A percentile compares a stretch with the other conserved stretches of the same genome.
phyloP scores from a whole-genome alignment of 2,888 invertebrate species.

The Harpalus rubripes region DNA sequence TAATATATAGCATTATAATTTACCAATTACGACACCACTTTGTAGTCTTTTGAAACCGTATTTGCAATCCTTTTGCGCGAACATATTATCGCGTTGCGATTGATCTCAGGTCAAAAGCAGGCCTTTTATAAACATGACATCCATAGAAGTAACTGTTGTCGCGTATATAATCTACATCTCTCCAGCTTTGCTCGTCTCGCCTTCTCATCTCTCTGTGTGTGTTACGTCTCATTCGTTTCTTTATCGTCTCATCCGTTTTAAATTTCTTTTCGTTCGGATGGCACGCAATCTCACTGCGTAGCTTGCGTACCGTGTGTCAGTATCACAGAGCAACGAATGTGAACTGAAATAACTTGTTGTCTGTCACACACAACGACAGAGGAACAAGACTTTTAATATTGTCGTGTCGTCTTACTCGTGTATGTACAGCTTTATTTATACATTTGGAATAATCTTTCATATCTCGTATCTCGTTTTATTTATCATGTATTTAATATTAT shows the following conservation, averaged over 20 bases:
- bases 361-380: background rate
- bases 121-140: conserved; percentile 41
- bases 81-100: background rate
- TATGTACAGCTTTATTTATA: too few relatives aligned
- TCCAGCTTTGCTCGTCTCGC: conserved; percentile 10
- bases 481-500: too few relatives aligned
- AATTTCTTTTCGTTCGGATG: conserved; percentile 22
- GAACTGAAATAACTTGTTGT: conserved; percentile 11
- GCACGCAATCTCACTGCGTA: conserved; percentile 21
- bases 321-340: conserved; percentile 5
- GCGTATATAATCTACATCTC: conserved; percentile 30
- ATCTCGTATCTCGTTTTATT: too few relatives aligned
- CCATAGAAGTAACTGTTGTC: conserved; percentile 33
- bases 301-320: background rate
- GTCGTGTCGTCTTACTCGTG: background rate
- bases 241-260: conserved; percentile 39
- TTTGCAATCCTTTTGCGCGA: background rate
- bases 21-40: background rate
- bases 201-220: background rate
- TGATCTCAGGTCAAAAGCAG: conserved; percentile 21
- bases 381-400: conserved; percentile 18
- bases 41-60: background rate
- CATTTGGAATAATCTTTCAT: too few relatives aligned
- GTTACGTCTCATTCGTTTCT: conserved; percentile 37
- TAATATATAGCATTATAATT: background rate